phyloP scores from a whole-genome alignment of 2,888 invertebrate genomes.

The Acleris cristana region DNA sequence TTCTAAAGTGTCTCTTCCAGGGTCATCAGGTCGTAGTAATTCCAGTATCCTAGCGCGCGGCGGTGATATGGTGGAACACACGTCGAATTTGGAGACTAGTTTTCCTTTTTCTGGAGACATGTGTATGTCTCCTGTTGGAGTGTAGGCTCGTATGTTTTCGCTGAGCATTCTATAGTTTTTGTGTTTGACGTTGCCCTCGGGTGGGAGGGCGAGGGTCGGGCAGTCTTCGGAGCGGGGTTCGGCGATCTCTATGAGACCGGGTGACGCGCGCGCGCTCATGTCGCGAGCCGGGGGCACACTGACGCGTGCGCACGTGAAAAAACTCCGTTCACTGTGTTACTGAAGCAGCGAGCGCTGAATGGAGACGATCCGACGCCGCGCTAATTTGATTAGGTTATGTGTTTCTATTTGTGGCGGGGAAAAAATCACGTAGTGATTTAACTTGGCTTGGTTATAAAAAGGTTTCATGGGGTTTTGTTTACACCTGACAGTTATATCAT shows the following conservation, averaged over 20 bases:
- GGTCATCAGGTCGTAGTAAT: constrained; percentile 70
- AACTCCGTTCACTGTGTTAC: constrained; percentile 5
- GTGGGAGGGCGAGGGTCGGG: constrained; percentile 56
- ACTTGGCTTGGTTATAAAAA: constrained; percentile 11
- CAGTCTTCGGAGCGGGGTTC: constrained; percentile 64
- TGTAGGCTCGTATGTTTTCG: constrained; percentile 69
- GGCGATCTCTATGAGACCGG: constrained; percentile 61
- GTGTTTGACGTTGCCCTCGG: constrained; percentile 70
- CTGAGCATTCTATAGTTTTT: constrained; percentile 68
- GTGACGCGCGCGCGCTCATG: constrained; percentile 46
- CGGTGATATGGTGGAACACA: constrained; percentile 63
- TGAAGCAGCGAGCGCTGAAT: constrained; percentile 4
- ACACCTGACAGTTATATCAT: too few species aligned
- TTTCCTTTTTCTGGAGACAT: constrained; percentile 67
- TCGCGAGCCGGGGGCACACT: constrained; percentile 47
- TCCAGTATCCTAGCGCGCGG: constrained; percentile 71
- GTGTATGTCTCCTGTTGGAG: constrained; percentile 69
- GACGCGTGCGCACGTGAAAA: constrained; percentile 57
- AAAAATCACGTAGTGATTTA: constrained; percentile 26
- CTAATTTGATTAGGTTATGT: constrained; percentile 26
- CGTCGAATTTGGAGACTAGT: constrained; percentile 68
- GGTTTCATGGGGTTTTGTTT: neutral
- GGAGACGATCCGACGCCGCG: constrained; percentile 9
- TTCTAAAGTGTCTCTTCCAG: constrained; percentile 70
- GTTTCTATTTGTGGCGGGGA: constrained; percentile 25